Evolutionary conservation across 2,888 invertebrate species (phyloP), one percentile per base, ranked within the genome.

Genomic region (Caenorhabditis sulstoni): DNA sequence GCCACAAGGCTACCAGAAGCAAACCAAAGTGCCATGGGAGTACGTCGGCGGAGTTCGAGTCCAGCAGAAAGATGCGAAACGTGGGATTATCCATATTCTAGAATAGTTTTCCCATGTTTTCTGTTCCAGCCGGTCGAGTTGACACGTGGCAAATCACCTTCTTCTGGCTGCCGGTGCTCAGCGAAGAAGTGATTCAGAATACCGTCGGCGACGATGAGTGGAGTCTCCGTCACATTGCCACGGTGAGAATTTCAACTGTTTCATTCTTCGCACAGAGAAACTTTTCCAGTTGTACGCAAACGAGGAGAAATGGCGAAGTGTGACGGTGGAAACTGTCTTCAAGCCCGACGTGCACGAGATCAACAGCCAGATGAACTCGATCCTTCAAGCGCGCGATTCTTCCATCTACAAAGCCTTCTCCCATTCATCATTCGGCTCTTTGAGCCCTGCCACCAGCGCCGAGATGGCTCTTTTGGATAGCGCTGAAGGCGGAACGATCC

Each of bases 1-100:
- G 7, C 83, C 83, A 4, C 81, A 83, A 44, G 79, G 81, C 5
- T 83, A 83, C 50, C 83, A 83, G 45, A 83, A 83, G 47, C 39
- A 58, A 3, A 79, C 77, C 0, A 77, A 71, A 39, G 80, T 83
- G 16, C 71, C 79, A 18, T 83, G 81, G 81, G 83, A 83, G 29
- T 71, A 75, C 44, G 62, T 83, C 35, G 79, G 81, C 37, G 79
- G 81, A 20, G 65, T 81, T 12, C 16, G 64, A 1, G 62, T 73
- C 3, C 52, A 65, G 7, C 57, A 78, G 49, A 81, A 81, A 22
- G 81, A 81, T 23, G 18, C 61, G 0, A 79, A 79, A 59, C 65
- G 77, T 77, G 37, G 53, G 59, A 41, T n/a, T 20, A 37, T 9
- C 18, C 29, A 3, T 29, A 5, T 29, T 3, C 29, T 7, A 3